A percentile compares a stretch with the other conserved stretches of the same genome.
phyloP scores from a whole-genome alignment of 2,113 vertebrate species.

The Cairina moschata region DNA sequence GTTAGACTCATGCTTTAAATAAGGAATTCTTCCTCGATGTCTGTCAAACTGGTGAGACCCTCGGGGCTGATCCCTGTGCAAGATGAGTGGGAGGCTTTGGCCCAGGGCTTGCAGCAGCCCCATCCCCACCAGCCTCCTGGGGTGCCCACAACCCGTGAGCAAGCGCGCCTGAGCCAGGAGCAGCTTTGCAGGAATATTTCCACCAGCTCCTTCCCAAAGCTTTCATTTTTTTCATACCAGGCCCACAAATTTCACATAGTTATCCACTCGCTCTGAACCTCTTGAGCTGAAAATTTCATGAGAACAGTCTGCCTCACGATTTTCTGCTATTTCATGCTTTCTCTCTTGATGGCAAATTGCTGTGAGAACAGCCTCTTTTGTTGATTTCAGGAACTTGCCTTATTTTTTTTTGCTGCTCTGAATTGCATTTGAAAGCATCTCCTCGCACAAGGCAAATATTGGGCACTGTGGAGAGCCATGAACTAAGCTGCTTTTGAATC shows the following conservation, averaged over 20 bases:
- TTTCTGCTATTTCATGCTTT: neutral
- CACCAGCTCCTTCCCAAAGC: accelerated
- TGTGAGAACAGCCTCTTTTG: neutral
- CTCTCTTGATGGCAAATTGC: neutral
- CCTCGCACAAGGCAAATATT: accelerated
- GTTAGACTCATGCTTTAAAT: neutral
- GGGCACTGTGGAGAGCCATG: neutral
- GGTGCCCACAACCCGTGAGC: neutral
- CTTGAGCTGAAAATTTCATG: neutral
- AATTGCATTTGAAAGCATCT: neutral
- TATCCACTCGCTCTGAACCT: neutral
- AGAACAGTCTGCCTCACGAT: neutral
- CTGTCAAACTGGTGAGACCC: accelerated
- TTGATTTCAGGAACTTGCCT: neutral
- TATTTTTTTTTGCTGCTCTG: neutral
- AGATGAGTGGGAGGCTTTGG: accelerated
- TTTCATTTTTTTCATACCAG: neutral
- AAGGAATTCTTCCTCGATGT: neutral
- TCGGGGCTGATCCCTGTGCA: accelerated
- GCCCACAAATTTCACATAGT: accelerated
- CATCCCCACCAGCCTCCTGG: accelerated
- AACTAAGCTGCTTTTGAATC: neutral
- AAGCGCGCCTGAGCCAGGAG: accelerated
- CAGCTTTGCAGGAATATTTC: neutral
- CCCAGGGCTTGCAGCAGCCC: neutral